Evolutionary conservation across 2,888 invertebrate genomes (phyloP).

Genomic region (Automeris io): DNA sequence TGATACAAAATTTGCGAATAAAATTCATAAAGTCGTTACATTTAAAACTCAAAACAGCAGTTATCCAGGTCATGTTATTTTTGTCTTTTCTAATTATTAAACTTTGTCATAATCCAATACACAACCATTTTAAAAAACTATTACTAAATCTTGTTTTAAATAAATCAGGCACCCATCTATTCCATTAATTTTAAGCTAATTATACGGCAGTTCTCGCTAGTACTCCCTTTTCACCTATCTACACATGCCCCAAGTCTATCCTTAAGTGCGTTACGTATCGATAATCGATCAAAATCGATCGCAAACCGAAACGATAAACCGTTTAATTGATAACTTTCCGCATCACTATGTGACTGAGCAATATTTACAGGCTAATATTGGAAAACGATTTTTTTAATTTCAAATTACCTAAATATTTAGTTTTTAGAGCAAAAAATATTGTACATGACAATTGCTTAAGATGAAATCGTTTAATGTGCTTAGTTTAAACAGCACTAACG

Average conservation of each 20-base stretch:
- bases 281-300: slow-evolving; percentile 11
- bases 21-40: no score
- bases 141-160: slow-evolving; percentile 8
- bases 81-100: no score
- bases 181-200: slow-evolving; percentile 26
- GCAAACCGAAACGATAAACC: slow-evolving; percentile 8
- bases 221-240: slow-evolving; percentile 21
- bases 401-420: not conserved
- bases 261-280: slow-evolving; percentile 17
- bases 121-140: no score
- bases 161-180: slow-evolving; percentile 28
- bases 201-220: slow-evolving; percentile 64
- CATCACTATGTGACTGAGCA: slow-evolving; percentile 47
- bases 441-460: slow-evolving; percentile 38
- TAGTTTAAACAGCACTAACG: slow-evolving; percentile 48
- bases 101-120: no score
- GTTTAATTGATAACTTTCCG: slow-evolving; percentile 18
- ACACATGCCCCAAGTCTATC: slow-evolving; percentile 14
- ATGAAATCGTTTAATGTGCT: slow-evolving; percentile 40
- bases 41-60: no score
- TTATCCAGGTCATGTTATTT: no score
- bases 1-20: no score
- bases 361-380: slow-evolving; percentile 43
- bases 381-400: slow-evolving; percentile 12
- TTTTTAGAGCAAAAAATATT: slow-evolving; percentile 11